Conservation (phyloP, 2,113 vertebrate genomes). For the Mobula birostris region DNA sequence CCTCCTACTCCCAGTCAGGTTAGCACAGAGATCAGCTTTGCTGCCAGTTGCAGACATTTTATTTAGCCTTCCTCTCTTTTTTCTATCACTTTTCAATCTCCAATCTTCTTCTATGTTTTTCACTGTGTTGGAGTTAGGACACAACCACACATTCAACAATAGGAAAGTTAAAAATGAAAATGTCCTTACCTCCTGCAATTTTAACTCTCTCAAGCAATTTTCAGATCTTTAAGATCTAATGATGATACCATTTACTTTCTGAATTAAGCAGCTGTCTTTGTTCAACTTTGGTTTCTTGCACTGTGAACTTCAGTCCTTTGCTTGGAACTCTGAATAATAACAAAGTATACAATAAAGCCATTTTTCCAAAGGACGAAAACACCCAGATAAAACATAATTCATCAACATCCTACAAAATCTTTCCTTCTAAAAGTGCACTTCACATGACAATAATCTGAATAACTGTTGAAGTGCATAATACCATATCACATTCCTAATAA, state of each 20-base stretch:
- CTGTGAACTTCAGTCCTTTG: neutral
- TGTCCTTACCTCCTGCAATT: neutral
- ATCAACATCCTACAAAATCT: neutral
- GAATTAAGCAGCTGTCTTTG: neutral
- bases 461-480: neutral
- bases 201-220: neutral
- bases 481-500: neutral
- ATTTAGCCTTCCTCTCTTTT: neutral
- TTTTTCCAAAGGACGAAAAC: neutral
- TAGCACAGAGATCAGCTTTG: neutral
- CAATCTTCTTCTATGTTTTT: no score
- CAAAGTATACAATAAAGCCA: neutral
- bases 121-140: no score
- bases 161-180: neutral
- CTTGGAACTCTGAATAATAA: neutral
- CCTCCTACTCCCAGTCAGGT: neutral
- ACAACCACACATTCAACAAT: neutral
- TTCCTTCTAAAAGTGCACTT: neutral
- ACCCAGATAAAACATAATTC: neutral
- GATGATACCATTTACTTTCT: neutral
- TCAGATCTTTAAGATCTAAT: neutral
- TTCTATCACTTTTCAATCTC: neutral
- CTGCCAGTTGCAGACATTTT: neutral
- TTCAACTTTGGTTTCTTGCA: neutral
- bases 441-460: neutral